A percentile compares a stretch with the other conserved stretches of the same genome.
These are phyloP conservation scores for Triplophysa siluroides DNA, from an alignment of 2,113 vertebrate genomes.

Conservation along the genomic window DNA sequence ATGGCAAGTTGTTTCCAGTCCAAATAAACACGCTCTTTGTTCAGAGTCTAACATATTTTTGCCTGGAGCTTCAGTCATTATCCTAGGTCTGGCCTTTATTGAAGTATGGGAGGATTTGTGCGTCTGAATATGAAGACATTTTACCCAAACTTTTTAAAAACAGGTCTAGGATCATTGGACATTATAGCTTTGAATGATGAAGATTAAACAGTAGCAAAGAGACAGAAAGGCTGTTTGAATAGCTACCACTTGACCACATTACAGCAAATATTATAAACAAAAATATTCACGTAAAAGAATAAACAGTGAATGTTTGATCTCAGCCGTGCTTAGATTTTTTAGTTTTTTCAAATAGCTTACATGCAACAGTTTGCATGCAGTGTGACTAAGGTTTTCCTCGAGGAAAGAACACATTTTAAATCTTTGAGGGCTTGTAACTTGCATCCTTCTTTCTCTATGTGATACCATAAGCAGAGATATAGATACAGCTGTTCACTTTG, in stretches of 20 bases:
- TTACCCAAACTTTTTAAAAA: constrained; percentile 22
- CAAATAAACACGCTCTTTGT: constrained; percentile 52
- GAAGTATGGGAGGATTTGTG: constrained; percentile 62
- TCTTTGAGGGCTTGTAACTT: no score
- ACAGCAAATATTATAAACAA: not conserved
- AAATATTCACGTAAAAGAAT: not conserved
- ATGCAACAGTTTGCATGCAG: not conserved
- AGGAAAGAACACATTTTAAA: no score
- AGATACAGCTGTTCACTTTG: no score
- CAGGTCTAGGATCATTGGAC: not conserved
- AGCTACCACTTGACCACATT: not conserved
- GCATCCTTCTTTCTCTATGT: no score
- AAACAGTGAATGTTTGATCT: not conserved
- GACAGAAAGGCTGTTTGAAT: not conserved
- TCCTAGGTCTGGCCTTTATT: constrained; percentile 63
- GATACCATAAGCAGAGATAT: no score
- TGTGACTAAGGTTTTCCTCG: no score
- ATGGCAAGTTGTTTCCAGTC: constrained; percentile 41
- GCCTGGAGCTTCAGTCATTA: constrained; percentile 65
- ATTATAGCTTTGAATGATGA: not conserved
- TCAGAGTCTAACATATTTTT: constrained; percentile 48
- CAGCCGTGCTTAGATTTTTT: not conserved
- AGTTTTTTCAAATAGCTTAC: not conserved
- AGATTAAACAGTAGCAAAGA: not conserved
- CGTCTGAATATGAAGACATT: constrained; percentile 40